Conservation (phyloP, 2,888 invertebrate species). For the Gibbula magus region DNA sequence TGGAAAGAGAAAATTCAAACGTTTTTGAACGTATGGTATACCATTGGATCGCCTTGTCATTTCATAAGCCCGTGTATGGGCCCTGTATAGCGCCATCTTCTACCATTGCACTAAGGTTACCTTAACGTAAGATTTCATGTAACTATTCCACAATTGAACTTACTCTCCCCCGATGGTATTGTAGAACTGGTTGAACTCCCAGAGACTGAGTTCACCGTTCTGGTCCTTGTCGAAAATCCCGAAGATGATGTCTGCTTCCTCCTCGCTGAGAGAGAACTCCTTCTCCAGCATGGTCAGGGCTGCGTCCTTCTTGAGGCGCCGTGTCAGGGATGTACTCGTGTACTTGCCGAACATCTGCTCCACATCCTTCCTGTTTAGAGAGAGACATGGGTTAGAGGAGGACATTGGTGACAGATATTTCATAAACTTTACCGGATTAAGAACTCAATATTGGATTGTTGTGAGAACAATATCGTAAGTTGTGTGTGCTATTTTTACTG, state of each 20-base stretch:
- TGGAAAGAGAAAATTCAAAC: too few species aligned
- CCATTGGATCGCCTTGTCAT: too few species aligned
- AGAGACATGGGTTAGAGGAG: too few species aligned
- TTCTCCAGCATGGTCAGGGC: slow-evolving; percentile 57
- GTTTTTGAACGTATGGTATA: too few species aligned
- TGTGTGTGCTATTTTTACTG: too few species aligned
- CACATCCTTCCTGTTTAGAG: slow-evolving; percentile 55
- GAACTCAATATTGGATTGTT: too few species aligned
- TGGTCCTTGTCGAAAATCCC: slow-evolving; percentile 65
- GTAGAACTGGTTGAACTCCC: slow-evolving; percentile 69
- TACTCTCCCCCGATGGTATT: slow-evolving; percentile 59
- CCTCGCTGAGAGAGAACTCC: slow-evolving; percentile 55
- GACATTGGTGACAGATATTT: neutral
- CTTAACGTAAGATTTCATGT: neutral
- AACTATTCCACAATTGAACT: slow-evolving; percentile 30
- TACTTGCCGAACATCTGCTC: slow-evolving; percentile 65
- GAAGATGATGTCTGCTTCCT: slow-evolving; percentile 58
- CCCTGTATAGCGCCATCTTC: too few species aligned
- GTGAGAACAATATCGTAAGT: too few species aligned
- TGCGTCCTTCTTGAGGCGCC: slow-evolving; percentile 56
- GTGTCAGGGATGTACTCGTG: slow-evolving; percentile 52
- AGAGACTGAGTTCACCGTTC: slow-evolving; percentile 61
- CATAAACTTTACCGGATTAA: too few species aligned
- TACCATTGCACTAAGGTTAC: neutral
- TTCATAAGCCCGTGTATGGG: too few species aligned